A percentile compares a stretch with the other conserved stretches of the same genome.
Conservation (phyloP, 2,113 vertebrate genomes). For the Microcebus murinus region DNA sequence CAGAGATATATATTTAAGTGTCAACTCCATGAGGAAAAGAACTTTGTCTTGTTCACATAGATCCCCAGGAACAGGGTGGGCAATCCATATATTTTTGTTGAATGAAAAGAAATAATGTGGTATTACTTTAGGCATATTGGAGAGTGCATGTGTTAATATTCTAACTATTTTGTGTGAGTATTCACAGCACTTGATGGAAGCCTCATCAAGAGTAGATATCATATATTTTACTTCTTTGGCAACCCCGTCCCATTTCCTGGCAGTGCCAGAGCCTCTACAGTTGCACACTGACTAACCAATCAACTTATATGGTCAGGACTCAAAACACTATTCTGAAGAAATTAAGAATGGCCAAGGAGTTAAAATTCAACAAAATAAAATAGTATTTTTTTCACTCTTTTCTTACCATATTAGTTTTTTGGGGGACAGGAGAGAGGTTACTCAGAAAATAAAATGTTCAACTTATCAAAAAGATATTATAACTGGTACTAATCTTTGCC, state of each 20-base stretch:
- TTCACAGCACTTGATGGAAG: not conserved
- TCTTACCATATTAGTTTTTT: not conserved
- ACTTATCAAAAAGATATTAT: not conserved
- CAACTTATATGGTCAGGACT: not conserved
- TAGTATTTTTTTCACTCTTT: not conserved
- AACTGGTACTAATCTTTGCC: not conserved
- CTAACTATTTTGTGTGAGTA: not conserved
- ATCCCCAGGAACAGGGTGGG: not conserved
- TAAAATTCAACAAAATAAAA: slow-evolving; percentile 11
- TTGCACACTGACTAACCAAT: not conserved
- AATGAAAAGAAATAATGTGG: not conserved
- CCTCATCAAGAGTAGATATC: not conserved
- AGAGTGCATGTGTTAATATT: not conserved
- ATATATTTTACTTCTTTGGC: not conserved
- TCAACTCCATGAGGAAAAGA: not conserved
- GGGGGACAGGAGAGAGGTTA: not conserved
- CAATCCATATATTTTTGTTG: not conserved
- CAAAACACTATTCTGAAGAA: not conserved
- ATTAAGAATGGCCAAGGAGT: not conserved
- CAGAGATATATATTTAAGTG: not conserved
- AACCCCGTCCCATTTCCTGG: not conserved
- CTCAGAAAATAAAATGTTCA: slow-evolving; percentile 18
- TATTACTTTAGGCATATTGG: not conserved
- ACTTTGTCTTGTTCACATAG: not conserved
- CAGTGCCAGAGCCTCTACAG: not conserved